Percentiles rank a stretch among this genome's conserved stretches.
Conservation (phyloP, 2,797 vertebrate species). For the Atherinosoma microstoma region DNA sequence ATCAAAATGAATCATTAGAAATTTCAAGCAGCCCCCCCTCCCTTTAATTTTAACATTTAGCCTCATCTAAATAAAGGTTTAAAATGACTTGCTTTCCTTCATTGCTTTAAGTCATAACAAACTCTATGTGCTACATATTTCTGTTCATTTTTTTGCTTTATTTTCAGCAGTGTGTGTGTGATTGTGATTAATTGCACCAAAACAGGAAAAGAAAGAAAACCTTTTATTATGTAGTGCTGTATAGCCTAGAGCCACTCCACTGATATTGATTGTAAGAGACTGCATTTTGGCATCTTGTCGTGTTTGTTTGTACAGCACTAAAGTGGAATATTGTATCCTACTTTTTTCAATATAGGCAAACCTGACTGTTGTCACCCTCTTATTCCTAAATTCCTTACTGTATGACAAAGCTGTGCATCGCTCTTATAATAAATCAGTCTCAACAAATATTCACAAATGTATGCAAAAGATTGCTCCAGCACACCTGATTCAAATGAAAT, state of each 20-base stretch:
- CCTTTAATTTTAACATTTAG: slow-evolving; percentile 23
- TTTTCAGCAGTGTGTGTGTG: slow-evolving; percentile 27
- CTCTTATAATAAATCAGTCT: not conserved
- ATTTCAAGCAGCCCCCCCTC: not conserved
- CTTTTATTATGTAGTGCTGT: slow-evolving; percentile 35
- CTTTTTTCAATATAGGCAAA: slow-evolving; percentile 23
- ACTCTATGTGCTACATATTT: slow-evolving; percentile 12
- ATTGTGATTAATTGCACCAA: slow-evolving; percentile 15
- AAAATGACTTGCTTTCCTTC: slow-evolving; percentile 8
- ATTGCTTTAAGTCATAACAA: not conserved
- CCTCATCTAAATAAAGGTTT: slow-evolving; percentile 12
- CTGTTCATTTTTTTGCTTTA: not conserved
- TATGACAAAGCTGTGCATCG: not conserved
- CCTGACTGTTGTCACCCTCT: slow-evolving; percentile 18
- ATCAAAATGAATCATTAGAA: not conserved
- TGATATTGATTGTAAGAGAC: slow-evolving; percentile 35
- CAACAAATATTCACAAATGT: not conserved
- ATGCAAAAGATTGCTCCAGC: not conserved
- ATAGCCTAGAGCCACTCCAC: slow-evolving; percentile 33
- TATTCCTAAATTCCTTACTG: slow-evolving; percentile 5
- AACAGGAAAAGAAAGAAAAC: slow-evolving; percentile 18
- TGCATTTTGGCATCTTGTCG: slow-evolving; percentile 28
- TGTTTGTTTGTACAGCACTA: slow-evolving; percentile 22
- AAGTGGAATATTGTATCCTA: slow-evolving; percentile 7
- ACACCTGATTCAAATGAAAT: too few relatives aligned